Conservation (phyloP, 2,797 vertebrate species). For the Spatula clypeata region DNA sequence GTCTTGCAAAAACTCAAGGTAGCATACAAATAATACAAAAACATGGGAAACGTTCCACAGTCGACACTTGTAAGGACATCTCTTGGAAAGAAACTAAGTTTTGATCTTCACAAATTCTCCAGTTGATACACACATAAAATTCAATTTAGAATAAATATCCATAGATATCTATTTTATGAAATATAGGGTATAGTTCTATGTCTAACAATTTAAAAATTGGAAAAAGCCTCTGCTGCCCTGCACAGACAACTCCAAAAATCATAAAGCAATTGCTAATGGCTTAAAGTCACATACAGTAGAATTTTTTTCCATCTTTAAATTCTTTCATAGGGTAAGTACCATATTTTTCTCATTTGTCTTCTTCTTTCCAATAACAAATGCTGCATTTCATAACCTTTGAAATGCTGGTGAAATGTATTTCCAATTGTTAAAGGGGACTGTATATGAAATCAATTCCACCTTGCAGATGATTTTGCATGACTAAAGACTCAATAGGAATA, state of each 20-base stretch:
- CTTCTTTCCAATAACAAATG: neutral
- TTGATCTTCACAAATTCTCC: neutral
- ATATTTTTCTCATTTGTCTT: constrained; percentile 22
- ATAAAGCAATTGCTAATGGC: neutral
- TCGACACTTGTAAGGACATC: neutral
- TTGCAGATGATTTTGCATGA: neutral
- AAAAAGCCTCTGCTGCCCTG: neutral
- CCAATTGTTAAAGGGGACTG: neutral
- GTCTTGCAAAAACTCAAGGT: neutral
- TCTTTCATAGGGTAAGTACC: neutral
- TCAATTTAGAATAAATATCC: neutral
- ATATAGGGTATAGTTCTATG: neutral
- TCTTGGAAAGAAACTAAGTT: neutral
- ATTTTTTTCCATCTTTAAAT: neutral
- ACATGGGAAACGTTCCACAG: neutral
- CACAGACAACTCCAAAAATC: neutral
- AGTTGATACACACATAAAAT: neutral
- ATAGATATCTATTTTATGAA: neutral
- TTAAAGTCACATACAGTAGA: neutral
- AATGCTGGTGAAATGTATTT: neutral
- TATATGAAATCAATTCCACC: neutral
- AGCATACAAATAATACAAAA: neutral
- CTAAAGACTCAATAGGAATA: neutral
- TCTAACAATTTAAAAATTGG: neutral
- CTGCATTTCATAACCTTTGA: neutral